These are phyloP conservation scores for Xenotilapia longispinis DNA, from an alignment of 2,113 vertebrate genomes.

Conservation along the genomic window DNA sequence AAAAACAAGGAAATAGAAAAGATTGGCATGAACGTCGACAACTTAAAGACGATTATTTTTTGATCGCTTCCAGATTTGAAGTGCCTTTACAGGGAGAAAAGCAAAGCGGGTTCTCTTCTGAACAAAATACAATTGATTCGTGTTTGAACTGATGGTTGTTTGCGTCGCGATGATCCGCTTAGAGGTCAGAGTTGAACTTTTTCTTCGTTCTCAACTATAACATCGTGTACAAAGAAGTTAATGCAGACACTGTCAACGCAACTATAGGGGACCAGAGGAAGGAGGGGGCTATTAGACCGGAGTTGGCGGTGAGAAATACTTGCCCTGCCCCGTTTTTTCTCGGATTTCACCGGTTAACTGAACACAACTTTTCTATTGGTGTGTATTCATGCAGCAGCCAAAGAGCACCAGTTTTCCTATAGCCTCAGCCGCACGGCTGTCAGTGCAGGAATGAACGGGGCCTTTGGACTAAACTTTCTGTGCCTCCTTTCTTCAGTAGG, in stretches of 20 bases:
- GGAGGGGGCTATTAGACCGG: conserved; percentile 44
- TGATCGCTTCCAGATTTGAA: background rate
- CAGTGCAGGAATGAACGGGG: conserved; percentile 39
- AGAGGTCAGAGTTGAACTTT: conserved; percentile 3
- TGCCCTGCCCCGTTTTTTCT: conserved; percentile 72
- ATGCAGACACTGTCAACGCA: conserved; percentile 24
- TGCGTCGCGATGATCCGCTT: conserved; percentile 1
- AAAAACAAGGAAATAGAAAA: conserved; percentile 3
- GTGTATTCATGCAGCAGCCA: conserved; percentile 93
- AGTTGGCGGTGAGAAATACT: conserved; percentile 62
- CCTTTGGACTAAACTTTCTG: conserved; percentile 25
- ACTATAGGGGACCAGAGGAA: background rate
- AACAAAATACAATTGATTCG: background rate
- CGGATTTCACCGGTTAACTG: conserved; percentile 91
- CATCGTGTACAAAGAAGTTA: conserved; percentile 12
- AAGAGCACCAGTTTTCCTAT: conserved; percentile 73
- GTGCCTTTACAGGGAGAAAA: background rate
- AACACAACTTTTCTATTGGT: conserved; percentile 92
- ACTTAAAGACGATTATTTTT: conserved; percentile 17
- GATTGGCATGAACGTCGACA: conserved; percentile 32
- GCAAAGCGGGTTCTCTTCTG: background rate
- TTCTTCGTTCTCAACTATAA: background rate
- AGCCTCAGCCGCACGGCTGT: conserved; percentile 31
- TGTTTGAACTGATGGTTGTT: background rate
- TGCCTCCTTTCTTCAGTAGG: conserved; percentile 7